These are phyloP conservation scores for Regulus satrapa DNA, from an alignment of 2,113 vertebrate species.

Conservation along the genomic window DNA sequence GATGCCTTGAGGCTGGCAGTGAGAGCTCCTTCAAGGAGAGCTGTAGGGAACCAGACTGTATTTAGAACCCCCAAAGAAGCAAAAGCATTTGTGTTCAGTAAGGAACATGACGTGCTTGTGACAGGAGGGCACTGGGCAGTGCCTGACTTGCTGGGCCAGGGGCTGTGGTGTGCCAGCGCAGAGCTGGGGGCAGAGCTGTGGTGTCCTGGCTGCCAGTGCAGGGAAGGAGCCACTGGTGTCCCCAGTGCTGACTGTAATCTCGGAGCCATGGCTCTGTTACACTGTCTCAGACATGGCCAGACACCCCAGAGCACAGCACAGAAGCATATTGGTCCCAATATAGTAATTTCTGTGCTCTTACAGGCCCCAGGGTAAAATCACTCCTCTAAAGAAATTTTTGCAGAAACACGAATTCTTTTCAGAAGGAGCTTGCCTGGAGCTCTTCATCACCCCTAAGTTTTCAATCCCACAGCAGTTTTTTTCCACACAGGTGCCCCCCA, in stretches of 20 bases:
- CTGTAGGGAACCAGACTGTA: conserved; percentile 57
- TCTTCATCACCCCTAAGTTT: background rate
- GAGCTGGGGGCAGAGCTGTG: background rate
- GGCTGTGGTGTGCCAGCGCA: background rate
- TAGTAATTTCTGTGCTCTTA: background rate
- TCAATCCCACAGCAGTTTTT: background rate
- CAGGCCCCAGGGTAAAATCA: background rate
- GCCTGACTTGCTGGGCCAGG: conserved; percentile 68
- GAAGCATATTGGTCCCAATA: background rate
- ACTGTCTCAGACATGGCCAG: background rate
- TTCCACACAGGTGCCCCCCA: fast-evolving
- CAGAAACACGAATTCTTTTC: background rate
- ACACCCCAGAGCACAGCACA: background rate
- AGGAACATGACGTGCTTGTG: conserved; percentile 69
- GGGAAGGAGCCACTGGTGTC: background rate
- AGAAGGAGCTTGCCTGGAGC: background rate
- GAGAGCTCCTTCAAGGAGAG: conserved; percentile 49
- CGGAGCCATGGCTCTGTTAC: background rate
- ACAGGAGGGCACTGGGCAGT: conserved; percentile 73
- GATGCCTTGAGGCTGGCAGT: conserved; percentile 20
- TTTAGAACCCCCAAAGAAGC: conserved; percentile 71
- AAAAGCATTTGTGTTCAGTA: conserved; percentile 71
- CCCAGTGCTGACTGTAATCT: background rate
- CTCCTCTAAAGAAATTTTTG: background rate
- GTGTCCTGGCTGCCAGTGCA: fast-evolving